These are phyloP conservation scores for Pipa parva DNA, from an alignment of 2,113 vertebrate species.

Conservation along the genomic window DNA sequence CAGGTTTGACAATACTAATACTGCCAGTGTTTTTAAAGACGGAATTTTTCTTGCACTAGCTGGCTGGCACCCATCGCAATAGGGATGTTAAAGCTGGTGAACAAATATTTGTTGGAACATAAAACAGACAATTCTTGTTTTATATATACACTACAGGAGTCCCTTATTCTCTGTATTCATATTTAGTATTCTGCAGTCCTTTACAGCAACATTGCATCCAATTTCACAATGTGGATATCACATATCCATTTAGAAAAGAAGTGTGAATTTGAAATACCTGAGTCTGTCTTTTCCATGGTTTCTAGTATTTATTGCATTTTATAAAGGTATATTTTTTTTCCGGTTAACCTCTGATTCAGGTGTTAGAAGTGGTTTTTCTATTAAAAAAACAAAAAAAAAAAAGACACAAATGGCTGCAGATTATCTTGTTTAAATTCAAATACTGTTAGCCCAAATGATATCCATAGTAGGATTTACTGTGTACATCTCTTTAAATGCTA, in stretches of 20 bases:
- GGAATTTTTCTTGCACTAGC: conserved; percentile 32
- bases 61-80: conserved; percentile 1
- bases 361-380: too few species aligned
- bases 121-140: conserved; percentile 5
- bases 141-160: conserved; percentile 22
- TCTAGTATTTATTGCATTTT: too few species aligned
- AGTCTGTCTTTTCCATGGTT: too few species aligned
- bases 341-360: too few species aligned
- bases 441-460: too few species aligned
- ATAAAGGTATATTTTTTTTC: too few species aligned
- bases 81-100: conserved; percentile 12
- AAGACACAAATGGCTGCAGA: too few species aligned
- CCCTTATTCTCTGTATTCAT: neutral
- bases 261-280: too few species aligned
- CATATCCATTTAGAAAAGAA: neutral
- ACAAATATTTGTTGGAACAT: neutral
- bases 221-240: neutral
- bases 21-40: conserved; percentile 17
- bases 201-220: neutral
- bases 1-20: neutral
- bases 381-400: too few species aligned
- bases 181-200: neutral
- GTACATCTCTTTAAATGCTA: too few species aligned
- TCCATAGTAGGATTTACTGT: too few species aligned
- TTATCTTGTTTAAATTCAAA: too few species aligned